Evolutionary conservation across 2,888 invertebrate species (phyloP), one percentile per base, ranked within the genome.

Genomic region (Sphaeridia pumilis): DNA sequence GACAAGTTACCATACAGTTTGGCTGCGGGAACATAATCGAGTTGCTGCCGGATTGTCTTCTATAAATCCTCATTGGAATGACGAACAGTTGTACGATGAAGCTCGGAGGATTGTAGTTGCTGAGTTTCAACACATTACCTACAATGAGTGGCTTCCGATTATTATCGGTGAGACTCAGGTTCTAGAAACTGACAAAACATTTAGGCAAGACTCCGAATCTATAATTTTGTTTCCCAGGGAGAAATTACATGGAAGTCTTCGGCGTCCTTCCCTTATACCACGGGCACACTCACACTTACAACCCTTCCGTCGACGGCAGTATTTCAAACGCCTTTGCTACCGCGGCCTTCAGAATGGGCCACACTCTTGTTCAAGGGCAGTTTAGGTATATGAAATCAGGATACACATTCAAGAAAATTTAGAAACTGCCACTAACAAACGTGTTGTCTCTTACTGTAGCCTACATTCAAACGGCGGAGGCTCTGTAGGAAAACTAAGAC

Each of bases 11-110:
- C 87, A 88, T 61, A 80, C 81, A 1, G 66, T 87, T 5, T 81
- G 84, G 67, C 76, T 83, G 20, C 75, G 88, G 27, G 87, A 88
- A 66, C 88, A 88, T 69, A 89, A 88, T 70, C 77, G 86, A 1
- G 67, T 88, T 1, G 86, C 86, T 0, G 70, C 71, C 2, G 74
- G 73, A 2, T 69, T 89, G 25, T 66, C 73, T 0, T 67, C 71
- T 2, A 63, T 87, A 7, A 89, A 92, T 73, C 83, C 84, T 0
- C 75, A 76, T 43, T 85, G 84, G 80, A 73, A 75, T 27, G 86
- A 86, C 65, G 83, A 87, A 58, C 73, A 72, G 1, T 67, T 85
- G 1, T 89, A 79, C 70, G 76, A 82, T 69, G 87, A 87, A 69
- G 70, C 84, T 0, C 76, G 85, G 50, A 75, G 81, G 61, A 82